phyloP scores from a whole-genome alignment of 2,113 vertebrate species.

The Pantherophis guttatus region DNA sequence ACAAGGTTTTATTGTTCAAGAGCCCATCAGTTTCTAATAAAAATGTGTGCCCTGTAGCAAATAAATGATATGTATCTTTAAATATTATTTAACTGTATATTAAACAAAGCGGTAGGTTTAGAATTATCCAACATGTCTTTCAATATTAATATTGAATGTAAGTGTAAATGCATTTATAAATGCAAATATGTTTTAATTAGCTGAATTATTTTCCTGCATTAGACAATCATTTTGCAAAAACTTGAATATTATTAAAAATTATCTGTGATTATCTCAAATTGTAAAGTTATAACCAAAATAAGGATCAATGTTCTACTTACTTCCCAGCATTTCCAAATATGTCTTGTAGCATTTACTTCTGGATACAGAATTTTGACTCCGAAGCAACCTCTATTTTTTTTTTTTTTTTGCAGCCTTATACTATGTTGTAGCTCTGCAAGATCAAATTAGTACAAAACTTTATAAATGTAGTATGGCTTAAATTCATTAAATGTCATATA shows the following conservation, averaged over 20 bases:
- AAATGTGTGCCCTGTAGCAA: not conserved
- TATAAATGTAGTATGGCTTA: not conserved
- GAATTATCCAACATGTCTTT: not conserved
- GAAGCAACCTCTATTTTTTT: not conserved
- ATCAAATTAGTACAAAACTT: not conserved
- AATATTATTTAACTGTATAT: not conserved
- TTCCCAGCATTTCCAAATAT: not conserved
- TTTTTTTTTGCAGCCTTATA: not conserved
- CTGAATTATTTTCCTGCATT: not conserved
- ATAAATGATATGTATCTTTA: not conserved
- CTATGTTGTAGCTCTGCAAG: not conserved
- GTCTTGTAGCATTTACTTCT: not conserved
- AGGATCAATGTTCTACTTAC: not conserved
- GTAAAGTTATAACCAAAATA: not conserved
- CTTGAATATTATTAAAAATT: not conserved
- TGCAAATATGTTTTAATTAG: not conserved
- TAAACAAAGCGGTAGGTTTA: not conserved
- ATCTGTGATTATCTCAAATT: not conserved
- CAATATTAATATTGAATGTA: not conserved
- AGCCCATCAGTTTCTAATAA: not conserved
- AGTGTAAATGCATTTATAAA: not conserved
- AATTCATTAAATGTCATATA: not conserved
- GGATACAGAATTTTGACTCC: not conserved
- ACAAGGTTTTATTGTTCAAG: not conserved
- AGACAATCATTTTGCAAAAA: not conserved